phyloP scores from a whole-genome alignment of 2,113 vertebrate species.

The Xerus inauris region DNA sequence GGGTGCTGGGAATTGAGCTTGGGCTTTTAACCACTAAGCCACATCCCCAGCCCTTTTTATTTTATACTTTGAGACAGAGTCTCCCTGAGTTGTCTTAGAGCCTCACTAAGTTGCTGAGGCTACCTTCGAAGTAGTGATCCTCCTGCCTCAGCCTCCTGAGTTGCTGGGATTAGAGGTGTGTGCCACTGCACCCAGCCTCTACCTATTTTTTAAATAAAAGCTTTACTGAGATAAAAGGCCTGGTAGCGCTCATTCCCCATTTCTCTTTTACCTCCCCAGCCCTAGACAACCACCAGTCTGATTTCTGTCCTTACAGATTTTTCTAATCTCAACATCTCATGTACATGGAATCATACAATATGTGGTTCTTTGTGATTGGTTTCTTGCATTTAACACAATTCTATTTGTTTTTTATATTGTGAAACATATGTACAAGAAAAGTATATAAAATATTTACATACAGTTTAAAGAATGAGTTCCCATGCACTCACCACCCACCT shows the following conservation, averaged over 20 bases:
- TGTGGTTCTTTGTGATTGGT: background rate
- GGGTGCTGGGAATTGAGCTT: too few species aligned
- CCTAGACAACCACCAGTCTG: background rate
- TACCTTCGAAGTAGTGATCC: too few species aligned
- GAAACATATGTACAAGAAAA: background rate
- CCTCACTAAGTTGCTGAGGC: too few species aligned
- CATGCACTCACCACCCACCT: background rate
- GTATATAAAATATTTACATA: background rate
- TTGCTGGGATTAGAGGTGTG: too few species aligned
- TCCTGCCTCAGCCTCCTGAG: too few species aligned
- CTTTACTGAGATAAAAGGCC: background rate
- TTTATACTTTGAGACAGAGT: too few species aligned
- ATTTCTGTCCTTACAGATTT: background rate
- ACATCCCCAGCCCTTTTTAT: too few species aligned
- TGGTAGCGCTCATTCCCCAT: background rate
- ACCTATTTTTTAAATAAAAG: background rate
- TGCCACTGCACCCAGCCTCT: background rate
- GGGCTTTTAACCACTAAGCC: too few species aligned
- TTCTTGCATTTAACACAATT: background rate
- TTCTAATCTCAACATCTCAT: background rate
- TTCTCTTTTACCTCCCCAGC: background rate
- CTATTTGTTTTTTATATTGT: background rate
- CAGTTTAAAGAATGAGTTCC: background rate
- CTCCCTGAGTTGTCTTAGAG: too few species aligned
- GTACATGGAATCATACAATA: background rate